Conservation (phyloP, 2,113 vertebrate genomes). For the Castor canadensis region DNA sequence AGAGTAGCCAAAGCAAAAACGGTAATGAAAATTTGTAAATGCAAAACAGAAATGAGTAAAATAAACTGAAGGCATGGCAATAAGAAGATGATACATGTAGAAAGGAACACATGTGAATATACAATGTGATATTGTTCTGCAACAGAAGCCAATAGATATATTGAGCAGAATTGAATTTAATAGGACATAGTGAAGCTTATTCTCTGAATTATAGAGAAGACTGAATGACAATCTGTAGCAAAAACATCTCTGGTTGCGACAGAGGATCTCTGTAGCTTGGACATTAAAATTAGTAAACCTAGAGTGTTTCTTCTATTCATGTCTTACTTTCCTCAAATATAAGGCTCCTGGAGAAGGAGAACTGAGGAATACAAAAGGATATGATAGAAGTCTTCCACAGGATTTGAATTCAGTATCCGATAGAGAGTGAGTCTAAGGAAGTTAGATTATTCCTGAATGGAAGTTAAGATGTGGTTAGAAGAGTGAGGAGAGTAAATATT, state of each 20-base stretch:
- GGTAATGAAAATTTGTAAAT: neutral
- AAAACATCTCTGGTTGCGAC: neutral
- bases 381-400: neutral
- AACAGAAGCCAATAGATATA: neutral
- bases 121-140: neutral
- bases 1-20: slow-evolving; percentile 35
- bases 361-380: neutral
- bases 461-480: neutral
- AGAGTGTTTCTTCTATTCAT: neutral
- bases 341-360: neutral
- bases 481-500: neutral
- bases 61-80: neutral
- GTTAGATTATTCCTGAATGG: neutral
- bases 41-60: neutral
- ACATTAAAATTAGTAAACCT: neutral
- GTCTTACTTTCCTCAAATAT: neutral
- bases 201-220: neutral
- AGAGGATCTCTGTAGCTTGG: neutral
- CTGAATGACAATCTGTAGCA: neutral
- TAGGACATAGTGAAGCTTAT: neutral
- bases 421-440: neutral
- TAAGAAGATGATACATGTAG: neutral
- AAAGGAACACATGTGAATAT: neutral
- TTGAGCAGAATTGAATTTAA: neutral
- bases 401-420: neutral